Evolutionary conservation across 2,888 invertebrate species (phyloP).

Genomic region (Dryobotodes eremita): DNA sequence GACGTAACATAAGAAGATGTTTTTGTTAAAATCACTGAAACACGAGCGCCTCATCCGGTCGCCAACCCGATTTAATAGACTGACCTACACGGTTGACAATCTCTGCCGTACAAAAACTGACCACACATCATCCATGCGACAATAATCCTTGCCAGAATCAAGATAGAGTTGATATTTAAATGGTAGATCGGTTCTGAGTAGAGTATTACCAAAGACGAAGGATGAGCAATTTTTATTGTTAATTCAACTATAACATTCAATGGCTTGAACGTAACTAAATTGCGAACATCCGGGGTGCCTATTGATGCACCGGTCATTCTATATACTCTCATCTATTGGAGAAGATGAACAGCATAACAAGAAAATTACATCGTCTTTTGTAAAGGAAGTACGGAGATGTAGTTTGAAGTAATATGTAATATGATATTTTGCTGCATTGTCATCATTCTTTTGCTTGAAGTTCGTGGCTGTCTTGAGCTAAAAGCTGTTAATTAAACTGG

Average conservation of each 20-base stretch:
- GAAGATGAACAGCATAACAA: slow-evolving; percentile 79
- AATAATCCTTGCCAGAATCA: neutral
- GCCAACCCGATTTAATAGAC: slow-evolving; percentile 87
- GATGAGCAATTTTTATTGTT: slow-evolving; percentile 90
- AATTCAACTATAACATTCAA: slow-evolving; percentile 87
- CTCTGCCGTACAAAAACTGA: slow-evolving; percentile 72
- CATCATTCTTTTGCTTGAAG: slow-evolving; percentile 27
- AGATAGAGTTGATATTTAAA: slow-evolving; percentile 60
- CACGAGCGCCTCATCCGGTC: slow-evolving; percentile 86
- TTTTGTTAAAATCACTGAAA: slow-evolving; percentile 88
- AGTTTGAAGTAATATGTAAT: slow-evolving; percentile 66
- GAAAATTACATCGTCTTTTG: slow-evolving; percentile 82
- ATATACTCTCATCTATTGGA: slow-evolving; percentile 74
- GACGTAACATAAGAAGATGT: slow-evolving; percentile 86
- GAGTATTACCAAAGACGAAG: slow-evolving; percentile 71
- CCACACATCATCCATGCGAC: slow-evolving; percentile 49
- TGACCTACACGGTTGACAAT: slow-evolving; percentile 87
- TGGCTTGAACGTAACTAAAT: slow-evolving; percentile 88
- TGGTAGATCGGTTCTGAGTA: slow-evolving; percentile 13
- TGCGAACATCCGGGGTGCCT: slow-evolving; percentile 90
- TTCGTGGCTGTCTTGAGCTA: slow-evolving; percentile 15
- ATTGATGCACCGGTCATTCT: slow-evolving; percentile 82
- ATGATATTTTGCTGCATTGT: slow-evolving; percentile 72
- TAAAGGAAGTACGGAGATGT: slow-evolving; percentile 75
- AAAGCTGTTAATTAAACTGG: slow-evolving; percentile 30